Conservation (phyloP, 2,888 invertebrate species). For the Temnothorax ravouxi region DNA sequence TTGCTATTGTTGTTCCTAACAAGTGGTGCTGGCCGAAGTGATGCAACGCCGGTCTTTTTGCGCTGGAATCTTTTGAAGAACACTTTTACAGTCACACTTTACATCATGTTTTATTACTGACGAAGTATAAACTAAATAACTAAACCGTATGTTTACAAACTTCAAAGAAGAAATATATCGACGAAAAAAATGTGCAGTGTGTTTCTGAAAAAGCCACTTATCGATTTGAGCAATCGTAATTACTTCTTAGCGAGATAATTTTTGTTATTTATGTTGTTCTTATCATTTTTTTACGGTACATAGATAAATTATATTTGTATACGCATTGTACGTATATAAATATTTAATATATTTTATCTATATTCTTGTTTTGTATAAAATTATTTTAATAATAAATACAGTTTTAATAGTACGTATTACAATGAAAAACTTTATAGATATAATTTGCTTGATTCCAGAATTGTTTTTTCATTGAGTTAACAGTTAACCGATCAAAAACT, state of each 20-base stretch:
- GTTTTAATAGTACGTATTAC: background rate
- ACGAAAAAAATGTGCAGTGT: background rate
- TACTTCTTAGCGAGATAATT: background rate
- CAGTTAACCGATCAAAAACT: background rate
- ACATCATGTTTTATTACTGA: slow-evolving; percentile 3
- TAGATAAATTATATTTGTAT: slow-evolving; percentile 2
- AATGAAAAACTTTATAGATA: background rate
- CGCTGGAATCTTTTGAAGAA: slow-evolving; percentile 11
- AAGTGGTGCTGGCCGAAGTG: slow-evolving; percentile 6
- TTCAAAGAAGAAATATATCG: background rate
- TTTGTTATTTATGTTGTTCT: background rate
- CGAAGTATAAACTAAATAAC: background rate
- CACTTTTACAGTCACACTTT: slow-evolving; percentile 28
- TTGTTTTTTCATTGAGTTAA: background rate
- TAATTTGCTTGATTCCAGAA: background rate
- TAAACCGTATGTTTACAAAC: background rate
- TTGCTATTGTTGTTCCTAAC: slow-evolving; percentile 42
- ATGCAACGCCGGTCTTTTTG: slow-evolving; percentile 1
- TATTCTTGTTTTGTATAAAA: background rate
- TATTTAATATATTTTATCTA: background rate
- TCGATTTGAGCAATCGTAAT: background rate
- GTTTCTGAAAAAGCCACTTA: background rate
- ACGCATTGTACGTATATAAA: background rate
- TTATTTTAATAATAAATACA: background rate
- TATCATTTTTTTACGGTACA: background rate